Base-by-base conservation (phyloP, 2,797 vertebrate genomes). In the Peromyscus aztecus region DNA sequence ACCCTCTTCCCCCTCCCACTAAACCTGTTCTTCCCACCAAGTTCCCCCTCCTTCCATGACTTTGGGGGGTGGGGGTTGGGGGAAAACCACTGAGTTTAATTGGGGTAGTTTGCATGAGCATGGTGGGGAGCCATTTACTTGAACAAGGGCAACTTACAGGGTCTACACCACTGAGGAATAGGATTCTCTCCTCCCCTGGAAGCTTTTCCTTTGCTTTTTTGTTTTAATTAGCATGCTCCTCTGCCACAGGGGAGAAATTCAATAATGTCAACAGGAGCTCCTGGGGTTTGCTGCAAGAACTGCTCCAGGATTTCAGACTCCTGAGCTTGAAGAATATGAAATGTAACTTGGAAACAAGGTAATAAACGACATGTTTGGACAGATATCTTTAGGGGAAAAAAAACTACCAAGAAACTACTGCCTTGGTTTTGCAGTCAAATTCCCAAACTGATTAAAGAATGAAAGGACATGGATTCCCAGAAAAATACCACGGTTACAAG, bases 351-450 rank as follows among this genome's bases (percentile, higher is more conserved):
- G 85, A 85, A 94, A 91, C 43, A 69, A 95, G 69, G 73, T 86
- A 89, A 93, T 80, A 95, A 94, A 92, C 65, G 46, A 85, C 46
- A 6, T 71, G 46, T 89, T 86, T 91, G 59, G 69, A 77, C 67
- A 95, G 49, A 89, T 75, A 89, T 89, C 63, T 77, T 43, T 86
- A 87, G 80, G 61, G 9, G 17, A 4, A 46, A 52, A 59, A 87
- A 67, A 69, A 10, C 63, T 71, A 81, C 83, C 65, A 69, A 29
- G 40, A 92, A 96, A 96, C 78, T 17, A 57, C 73, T 59, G 46
- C n/a, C 49, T 96, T 86, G 82, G 84, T 89, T 94, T 97, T 94
- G 29, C 23, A 63, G 55, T 89, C 83, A 86, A 92, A 91, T 86
- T 96, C 78, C 27, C 43, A 29, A 77, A 34, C 34, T 61, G 19